Percentiles rank a stretch among this genome's conserved stretches.
phyloP scores from a whole-genome alignment of 1,140 invertebrate species.

The Zaprionus tsacasi region DNA sequence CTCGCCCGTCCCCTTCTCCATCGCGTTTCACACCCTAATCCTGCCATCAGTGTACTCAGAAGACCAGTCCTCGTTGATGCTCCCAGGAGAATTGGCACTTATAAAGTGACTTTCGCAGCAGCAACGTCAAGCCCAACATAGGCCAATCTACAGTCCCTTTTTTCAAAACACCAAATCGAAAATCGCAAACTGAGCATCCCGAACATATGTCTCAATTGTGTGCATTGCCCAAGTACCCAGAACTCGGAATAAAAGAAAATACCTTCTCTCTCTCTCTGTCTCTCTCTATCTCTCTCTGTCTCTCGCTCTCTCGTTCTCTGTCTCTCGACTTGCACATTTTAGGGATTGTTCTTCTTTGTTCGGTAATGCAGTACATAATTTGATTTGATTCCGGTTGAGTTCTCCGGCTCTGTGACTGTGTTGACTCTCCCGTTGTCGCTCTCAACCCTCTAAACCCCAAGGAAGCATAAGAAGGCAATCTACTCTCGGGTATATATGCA shows the following conservation, averaged over 20 bases:
- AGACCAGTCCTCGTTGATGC: conserved; percentile 19
- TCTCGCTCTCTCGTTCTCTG: no score
- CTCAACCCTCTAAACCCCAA: conserved; percentile 26
- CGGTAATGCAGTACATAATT: conserved; percentile 44
- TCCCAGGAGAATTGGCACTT: conserved; percentile 71
- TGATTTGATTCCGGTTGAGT: conserved; percentile 63
- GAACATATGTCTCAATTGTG: conserved; percentile 82
- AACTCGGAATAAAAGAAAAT: conserved; percentile 13
- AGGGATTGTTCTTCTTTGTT: conserved; percentile 46
- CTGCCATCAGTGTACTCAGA: not conserved
- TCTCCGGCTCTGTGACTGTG: conserved; percentile 17
- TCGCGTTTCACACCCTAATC: not conserved
- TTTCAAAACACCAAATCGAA: conserved; percentile 49
- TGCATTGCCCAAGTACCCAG: conserved; percentile 56
- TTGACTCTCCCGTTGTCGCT: not conserved
- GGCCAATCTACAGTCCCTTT: conserved; percentile 32
- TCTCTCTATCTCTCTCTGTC: conserved; percentile 16
- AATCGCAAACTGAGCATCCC: conserved; percentile 44
- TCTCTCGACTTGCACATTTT: conserved; percentile 19
- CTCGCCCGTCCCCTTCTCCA: not conserved
- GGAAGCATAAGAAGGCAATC: not conserved
- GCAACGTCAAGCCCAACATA: conserved; percentile 42
- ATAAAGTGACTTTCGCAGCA: conserved; percentile 80
- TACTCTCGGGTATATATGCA: not conserved
- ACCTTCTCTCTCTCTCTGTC: conserved; percentile 1